Evolutionary conservation across 2,888 invertebrate genomes (phyloP), one percentile per base, ranked within the genome.

Genomic region (Epinotia bilunana): DNA sequence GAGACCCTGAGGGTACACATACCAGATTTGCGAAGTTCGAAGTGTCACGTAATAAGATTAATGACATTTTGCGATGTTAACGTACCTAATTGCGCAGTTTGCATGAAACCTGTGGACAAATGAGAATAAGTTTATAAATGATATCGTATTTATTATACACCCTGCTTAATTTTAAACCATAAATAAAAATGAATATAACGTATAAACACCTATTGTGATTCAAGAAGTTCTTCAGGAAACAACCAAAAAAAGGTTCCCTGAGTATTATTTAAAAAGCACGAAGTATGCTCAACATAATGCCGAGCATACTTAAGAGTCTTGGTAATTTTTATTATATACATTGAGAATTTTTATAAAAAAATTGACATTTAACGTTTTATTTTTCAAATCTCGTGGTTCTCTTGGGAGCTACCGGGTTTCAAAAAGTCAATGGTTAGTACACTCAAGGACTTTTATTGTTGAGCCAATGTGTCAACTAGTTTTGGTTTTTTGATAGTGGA

Each of bases 61-160:
- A 39, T 9, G 39, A 39, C 39, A 9, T 39, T 39, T 39, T 39
- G 7, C 39, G 39, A 39, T 16, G 1, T 23, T 4, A 20, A 58
- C 58, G 11, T 58, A 58, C 58, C 58, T 58, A 23, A 13, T 6
- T 23, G 5, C 58, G 58, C 20, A 23, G 39, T 20, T 58, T 58
- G 13, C 58, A 28, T 23, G 58, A 58, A 58, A 58, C 12, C 58
- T 58, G 58, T 58, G 49, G 23, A 58, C 58, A 58, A 58, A 58
- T 16, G 16, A 49, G 49, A 16, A 4, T 4, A 49, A 13, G 16
- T 39, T 49, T 49, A 5, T 49, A 16, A 49, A 16, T 16, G 4
- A 49, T 39, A 49, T 16, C 13, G 16, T 16, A 49, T 4, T 3
- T 49, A 13, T 3, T 49, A 13, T 6, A 49, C 7, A 49, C 4